Evolutionary conservation across 2,113 vertebrate species (phyloP).

Genomic region (Anarrhichthys ocellatus): DNA sequence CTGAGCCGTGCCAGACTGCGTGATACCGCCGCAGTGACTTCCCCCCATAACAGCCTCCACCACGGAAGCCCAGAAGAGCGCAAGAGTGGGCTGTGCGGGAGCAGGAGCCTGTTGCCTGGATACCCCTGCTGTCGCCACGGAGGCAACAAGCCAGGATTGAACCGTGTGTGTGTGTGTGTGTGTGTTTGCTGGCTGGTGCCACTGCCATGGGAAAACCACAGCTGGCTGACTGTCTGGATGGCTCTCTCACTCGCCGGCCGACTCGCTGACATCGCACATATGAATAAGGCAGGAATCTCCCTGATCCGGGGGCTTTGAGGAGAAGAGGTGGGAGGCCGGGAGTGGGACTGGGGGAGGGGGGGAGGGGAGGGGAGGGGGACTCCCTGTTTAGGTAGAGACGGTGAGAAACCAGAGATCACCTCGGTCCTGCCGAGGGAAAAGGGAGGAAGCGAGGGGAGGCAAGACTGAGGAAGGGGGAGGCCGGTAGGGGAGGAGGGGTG

Average conservation of each 20-base stretch:
- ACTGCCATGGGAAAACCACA: constrained; percentile 56
- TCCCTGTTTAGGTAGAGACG: constrained; percentile 20
- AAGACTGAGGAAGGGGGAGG: constrained; percentile 10
- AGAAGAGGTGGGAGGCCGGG: constrained; percentile 13
- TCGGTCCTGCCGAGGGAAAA: neutral
- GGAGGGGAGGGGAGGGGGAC: neutral
- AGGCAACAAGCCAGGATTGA: constrained; percentile 42
- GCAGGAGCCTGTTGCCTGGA: constrained; percentile 80
- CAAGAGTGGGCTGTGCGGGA: constrained; percentile 28
- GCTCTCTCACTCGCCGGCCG: neutral
- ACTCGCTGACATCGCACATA: constrained; percentile 39
- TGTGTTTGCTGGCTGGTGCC: constrained; percentile 24
- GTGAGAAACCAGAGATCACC: constrained; percentile 20
- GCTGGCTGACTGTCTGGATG: constrained; percentile 45
- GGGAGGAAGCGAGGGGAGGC: constrained; percentile 9
- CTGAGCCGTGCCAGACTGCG: neutral
- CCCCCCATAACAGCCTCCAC: constrained; percentile 33
- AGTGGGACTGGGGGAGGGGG: constrained; percentile 1
- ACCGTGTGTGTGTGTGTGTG: neutral
- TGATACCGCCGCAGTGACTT: constrained; percentile 26
- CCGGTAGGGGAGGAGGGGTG: constrained; percentile 3
- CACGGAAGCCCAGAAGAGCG: constrained; percentile 37
- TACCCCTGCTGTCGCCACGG: constrained; percentile 60
- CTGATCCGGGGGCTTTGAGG: constrained; percentile 30
- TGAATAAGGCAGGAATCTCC: constrained; percentile 53